Conservation (phyloP, 2,797 vertebrate species). For the Macroramphosus scolopax region DNA sequence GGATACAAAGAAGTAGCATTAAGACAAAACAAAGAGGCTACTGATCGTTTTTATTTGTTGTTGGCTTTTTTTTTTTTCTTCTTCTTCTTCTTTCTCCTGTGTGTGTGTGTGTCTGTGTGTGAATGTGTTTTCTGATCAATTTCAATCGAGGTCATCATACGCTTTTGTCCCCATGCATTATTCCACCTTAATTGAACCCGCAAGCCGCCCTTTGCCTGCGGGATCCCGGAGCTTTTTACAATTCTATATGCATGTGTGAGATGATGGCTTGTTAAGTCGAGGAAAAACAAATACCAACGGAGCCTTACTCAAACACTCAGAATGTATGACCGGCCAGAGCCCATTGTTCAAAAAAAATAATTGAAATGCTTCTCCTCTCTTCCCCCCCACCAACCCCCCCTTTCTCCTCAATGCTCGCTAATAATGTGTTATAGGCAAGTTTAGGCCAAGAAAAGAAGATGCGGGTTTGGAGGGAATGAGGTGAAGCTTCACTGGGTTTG, state of each 20-base stretch:
- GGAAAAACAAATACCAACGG: slow-evolving; percentile 68
- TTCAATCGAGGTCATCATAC: slow-evolving; percentile 64
- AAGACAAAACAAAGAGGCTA: slow-evolving; percentile 60
- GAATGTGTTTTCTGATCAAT: slow-evolving; percentile 66
- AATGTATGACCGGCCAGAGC: slow-evolving; percentile 45
- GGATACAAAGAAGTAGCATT: too few relatives aligned
- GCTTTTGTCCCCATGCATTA: slow-evolving; percentile 70
- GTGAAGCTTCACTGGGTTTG: slow-evolving; percentile 37
- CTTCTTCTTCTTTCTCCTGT: slow-evolving; percentile 12
- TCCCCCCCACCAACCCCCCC: too few relatives aligned
- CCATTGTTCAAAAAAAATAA: slow-evolving; percentile 47
- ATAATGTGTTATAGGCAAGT: slow-evolving; percentile 43
- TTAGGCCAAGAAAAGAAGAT: slow-evolving; percentile 31
- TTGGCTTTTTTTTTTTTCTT: not conserved
- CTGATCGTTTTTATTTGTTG: slow-evolving; percentile 1
- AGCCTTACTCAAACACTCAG: slow-evolving; percentile 59
- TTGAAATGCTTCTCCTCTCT: slow-evolving; percentile 47
- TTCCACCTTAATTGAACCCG: slow-evolving; percentile 70
- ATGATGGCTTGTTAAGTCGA: slow-evolving; percentile 68
- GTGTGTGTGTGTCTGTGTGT: too few relatives aligned
- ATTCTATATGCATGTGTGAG: slow-evolving; percentile 59
- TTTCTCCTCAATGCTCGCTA: too few relatives aligned
- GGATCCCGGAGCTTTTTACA: slow-evolving; percentile 51
- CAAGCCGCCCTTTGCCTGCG: slow-evolving; percentile 62
- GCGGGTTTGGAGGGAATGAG: slow-evolving; percentile 30